phyloP scores from a whole-genome alignment of 2,888 invertebrate species.

The Xanthia icteritia region DNA sequence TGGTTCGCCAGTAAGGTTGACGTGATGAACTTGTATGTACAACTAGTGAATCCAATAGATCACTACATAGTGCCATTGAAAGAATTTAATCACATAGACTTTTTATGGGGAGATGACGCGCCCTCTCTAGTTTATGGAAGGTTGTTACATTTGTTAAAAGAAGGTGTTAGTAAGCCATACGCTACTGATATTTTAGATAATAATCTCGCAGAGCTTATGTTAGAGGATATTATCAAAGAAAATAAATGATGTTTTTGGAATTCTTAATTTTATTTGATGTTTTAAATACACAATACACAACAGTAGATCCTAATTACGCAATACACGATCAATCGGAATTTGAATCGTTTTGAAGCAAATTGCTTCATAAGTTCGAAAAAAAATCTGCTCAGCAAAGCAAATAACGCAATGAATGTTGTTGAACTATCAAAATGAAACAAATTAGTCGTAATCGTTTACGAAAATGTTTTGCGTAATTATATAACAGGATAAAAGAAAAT shows the following conservation, averaged over 20 bases:
- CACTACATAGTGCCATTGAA: slow-evolving; percentile 91
- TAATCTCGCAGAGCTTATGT: slow-evolving; percentile 22
- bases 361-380: too few species aligned
- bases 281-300: not conserved
- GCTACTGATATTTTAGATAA: slow-evolving; percentile 33
- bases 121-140: slow-evolving; percentile 90
- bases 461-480: too few species aligned
- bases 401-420: too few species aligned
- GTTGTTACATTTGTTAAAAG: slow-evolving; percentile 85
- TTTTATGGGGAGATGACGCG: slow-evolving; percentile 92
- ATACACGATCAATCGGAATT: too few species aligned
- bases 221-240: slow-evolving; percentile 20
- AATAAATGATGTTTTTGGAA: slow-evolving; percentile 11
- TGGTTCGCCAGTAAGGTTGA: slow-evolving; percentile 93
- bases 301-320: too few species aligned
- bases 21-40: slow-evolving; percentile 89
- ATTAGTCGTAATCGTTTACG: too few species aligned
- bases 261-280: slow-evolving; percentile 15
- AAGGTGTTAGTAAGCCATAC: slow-evolving; percentile 70
- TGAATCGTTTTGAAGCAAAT: too few species aligned
- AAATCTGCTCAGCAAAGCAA: too few species aligned
- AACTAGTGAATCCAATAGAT: slow-evolving; percentile 90
- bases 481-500: too few species aligned
- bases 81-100: slow-evolving; percentile 94
- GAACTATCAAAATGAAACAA: too few species aligned